Base-by-base conservation (phyloP, 2,797 vertebrate genomes). In the Enteromius viviparus region DNA sequence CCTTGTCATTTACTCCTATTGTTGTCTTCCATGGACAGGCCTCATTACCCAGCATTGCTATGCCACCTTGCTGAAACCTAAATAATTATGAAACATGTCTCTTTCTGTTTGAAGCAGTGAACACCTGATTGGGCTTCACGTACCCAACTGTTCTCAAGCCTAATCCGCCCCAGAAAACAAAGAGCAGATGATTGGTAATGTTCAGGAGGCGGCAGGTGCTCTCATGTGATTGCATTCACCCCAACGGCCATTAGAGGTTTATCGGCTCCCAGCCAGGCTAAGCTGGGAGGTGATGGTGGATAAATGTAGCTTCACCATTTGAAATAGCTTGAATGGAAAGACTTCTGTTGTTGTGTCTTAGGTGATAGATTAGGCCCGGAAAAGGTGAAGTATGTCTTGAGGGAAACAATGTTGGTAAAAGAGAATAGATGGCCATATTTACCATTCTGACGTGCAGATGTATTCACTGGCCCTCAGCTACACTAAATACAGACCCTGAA, bases 261-360 rank as follows among this genome's bases (percentile, higher is more conserved):
- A 93, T 92, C 90, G 88, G 87, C 87, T 87, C 80, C 85, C 86
- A 87, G 86, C 78, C 92, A 93, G 90, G 65, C 47, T 83, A 77
- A 82, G 70, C 84, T 76, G 76, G 81, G 82, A 66, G 76, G 75
- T 90, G 29, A 71, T 75, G 82, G 83, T 68, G 84, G 85, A 92
- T 87, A 80, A 89, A 90, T 81, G 75, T 78, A 78, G 76, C 86
- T 87, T 86, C 64, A 55, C 85, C 65, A 17, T 80, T 85, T 85
- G 82, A 86, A 88, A 78, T 62, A 45, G 80, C 74, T 69, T 65
- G 12, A 74, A 81, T 78, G n/a, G 32, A 26, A 21, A 15, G 45
- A 70, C 74, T 29, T 69, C n/a, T 74, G 64, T 42, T 78, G 55
- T 78, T 21, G 3, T 75, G 75, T 85, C 42, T 66, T 32, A 12